These are phyloP conservation scores for Microplitis manilae DNA, from an alignment of 2,888 invertebrate species.

Conservation along the genomic window DNA sequence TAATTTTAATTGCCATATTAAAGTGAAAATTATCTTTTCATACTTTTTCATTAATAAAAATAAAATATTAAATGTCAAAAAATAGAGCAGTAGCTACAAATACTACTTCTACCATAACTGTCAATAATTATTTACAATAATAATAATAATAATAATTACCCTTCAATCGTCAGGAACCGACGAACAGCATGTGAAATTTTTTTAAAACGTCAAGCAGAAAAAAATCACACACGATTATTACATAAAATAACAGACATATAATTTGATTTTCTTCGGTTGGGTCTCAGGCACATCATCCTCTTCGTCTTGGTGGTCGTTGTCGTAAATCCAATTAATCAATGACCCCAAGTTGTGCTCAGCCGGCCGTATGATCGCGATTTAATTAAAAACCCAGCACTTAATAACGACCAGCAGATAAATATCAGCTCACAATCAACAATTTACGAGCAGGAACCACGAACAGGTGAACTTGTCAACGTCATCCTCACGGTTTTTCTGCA, in stretches of 20 bases:
- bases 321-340: neutral
- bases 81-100: too few relatives aligned
- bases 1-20: neutral
- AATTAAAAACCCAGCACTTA: neutral
- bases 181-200: conserved; percentile 42
- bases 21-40: too few relatives aligned
- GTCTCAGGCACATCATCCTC: conserved; percentile 44
- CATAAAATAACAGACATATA: conserved; percentile 37
- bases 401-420: too few relatives aligned
- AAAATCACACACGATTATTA: conserved; percentile 36
- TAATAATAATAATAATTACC: conserved; percentile 26
- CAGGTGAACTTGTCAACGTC: too few relatives aligned
- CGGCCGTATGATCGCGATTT: neutral
- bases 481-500: too few relatives aligned
- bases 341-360: neutral
- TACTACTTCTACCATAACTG: too few relatives aligned
- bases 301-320: neutral
- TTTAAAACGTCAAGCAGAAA: conserved; percentile 25
- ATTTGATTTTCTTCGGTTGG: conserved; percentile 51
- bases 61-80: too few relatives aligned
- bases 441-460: too few relatives aligned
- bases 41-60: too few relatives aligned
- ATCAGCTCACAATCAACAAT: too few relatives aligned
- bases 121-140: neutral
- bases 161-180: conserved; percentile 51